A percentile compares a stretch with the other conserved stretches of the same genome.
phyloP scores from a whole-genome alignment of 2,113 vertebrate genomes.

The Steatornis caripensis region DNA sequence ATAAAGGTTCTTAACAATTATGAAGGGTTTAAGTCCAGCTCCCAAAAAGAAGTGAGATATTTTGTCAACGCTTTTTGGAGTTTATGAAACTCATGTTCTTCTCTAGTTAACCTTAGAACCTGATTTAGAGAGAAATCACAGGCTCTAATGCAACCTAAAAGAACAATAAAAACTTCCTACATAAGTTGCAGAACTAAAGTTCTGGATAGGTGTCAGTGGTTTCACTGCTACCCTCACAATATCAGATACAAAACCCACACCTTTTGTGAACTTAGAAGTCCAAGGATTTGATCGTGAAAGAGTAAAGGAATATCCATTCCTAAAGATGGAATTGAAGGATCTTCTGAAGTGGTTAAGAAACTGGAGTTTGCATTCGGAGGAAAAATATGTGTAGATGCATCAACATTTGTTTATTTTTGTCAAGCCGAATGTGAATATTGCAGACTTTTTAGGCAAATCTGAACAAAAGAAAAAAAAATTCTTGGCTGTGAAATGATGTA shows the following conservation, averaged over 20 bases:
- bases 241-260: neutral
- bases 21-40: neutral
- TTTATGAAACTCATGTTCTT: neutral
- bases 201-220: neutral
- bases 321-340: neutral
- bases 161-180: neutral
- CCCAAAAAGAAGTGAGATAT: neutral
- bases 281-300: neutral
- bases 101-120: neutral
- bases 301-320: neutral
- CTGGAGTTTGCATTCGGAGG: neutral
- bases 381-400: neutral
- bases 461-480: neutral
- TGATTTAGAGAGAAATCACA: neutral
- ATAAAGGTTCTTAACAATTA: neutral
- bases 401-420: neutral
- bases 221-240: neutral
- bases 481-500: neutral
- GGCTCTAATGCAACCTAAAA: neutral
- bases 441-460: neutral
- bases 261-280: neutral
- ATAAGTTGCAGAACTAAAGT: neutral
- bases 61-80: neutral
- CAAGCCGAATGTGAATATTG: neutral
- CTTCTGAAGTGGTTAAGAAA: neutral